Percentiles rank a stretch among this genome's conserved stretches.
Conservation (phyloP, 2,888 invertebrate species). For the Cheilosia variabilis region DNA sequence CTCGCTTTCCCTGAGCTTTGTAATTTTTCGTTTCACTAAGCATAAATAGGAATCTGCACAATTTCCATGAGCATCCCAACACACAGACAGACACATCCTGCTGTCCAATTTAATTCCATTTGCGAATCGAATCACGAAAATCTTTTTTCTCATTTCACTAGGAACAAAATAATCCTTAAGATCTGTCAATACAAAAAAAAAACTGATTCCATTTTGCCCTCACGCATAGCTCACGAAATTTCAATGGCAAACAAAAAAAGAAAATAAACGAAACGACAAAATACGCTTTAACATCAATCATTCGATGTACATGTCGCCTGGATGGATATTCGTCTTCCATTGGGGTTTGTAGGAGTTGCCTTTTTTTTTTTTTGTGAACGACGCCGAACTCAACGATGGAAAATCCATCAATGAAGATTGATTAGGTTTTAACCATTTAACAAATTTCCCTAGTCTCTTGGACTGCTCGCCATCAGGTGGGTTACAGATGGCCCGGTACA, state of each 20-base stretch:
- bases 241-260: neutral
- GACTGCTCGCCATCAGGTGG: constrained; percentile 27
- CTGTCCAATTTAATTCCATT: constrained; percentile 26
- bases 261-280: neutral
- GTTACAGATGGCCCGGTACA: constrained; percentile 6
- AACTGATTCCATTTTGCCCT: constrained; percentile 50
- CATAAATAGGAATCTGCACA: constrained; percentile 12
- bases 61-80: neutral
- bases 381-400: constrained; percentile 11
- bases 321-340: constrained; percentile 38
- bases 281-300: constrained; percentile 65
- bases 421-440: constrained; percentile 71
- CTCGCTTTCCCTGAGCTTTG: constrained; percentile 3
- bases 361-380: neutral
- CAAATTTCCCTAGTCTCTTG: constrained; percentile 53
- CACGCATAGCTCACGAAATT: neutral
- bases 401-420: constrained; percentile 57
- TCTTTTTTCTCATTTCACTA: constrained; percentile 24
- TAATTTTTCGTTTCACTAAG: constrained; percentile 39
- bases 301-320: constrained; percentile 44
- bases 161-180: constrained; percentile 39
- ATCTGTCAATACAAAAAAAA: constrained; percentile 13
- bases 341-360: constrained; percentile 20
- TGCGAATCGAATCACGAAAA: constrained; percentile 47
- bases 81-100: neutral